phyloP scores from a whole-genome alignment of 2,113 vertebrate species.

The Cottus gobio region DNA sequence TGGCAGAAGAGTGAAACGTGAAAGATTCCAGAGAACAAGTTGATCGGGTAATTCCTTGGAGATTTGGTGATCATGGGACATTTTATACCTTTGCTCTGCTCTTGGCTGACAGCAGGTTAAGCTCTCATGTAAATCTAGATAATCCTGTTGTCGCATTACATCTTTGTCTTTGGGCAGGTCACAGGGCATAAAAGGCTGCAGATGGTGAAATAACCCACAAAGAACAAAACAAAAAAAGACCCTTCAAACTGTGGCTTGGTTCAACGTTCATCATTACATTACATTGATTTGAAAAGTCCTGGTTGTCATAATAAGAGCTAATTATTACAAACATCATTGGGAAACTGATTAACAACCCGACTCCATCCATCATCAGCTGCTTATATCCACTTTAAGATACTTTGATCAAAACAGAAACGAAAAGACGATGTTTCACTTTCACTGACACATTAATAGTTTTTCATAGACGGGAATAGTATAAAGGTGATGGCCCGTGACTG shows the following conservation, averaged over 20 bases:
- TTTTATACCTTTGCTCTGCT: slow-evolving; percentile 7
- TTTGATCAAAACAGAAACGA: slow-evolving; percentile 64
- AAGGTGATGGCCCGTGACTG: slow-evolving; percentile 68
- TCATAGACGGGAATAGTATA: slow-evolving; percentile 75
- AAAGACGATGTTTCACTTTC: slow-evolving; percentile 63
- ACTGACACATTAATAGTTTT: slow-evolving; percentile 72
- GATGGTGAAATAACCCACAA: slow-evolving; percentile 36
- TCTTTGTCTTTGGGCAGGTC: slow-evolving; percentile 39
- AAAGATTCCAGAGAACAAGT: slow-evolving; percentile 20
- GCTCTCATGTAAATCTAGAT: neutral
- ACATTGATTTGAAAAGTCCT: slow-evolving; percentile 45
- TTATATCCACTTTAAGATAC: slow-evolving; percentile 42
- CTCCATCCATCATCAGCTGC: slow-evolving; percentile 32
- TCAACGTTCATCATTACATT: slow-evolving; percentile 11
- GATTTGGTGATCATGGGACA: neutral
- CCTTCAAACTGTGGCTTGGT: slow-evolving; percentile 2
- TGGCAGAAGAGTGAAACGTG: slow-evolving; percentile 23
- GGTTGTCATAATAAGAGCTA: slow-evolving; percentile 28
- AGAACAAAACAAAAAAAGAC: neutral
- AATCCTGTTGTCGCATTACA: slow-evolving; percentile 19
- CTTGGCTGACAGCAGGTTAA: slow-evolving; percentile 5
- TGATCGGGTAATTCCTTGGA: neutral
- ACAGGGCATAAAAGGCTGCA: slow-evolving; percentile 25
- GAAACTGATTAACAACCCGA: slow-evolving; percentile 23
- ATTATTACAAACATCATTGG: slow-evolving; percentile 34